These are phyloP conservation scores for Rhadinocentrus ornatus DNA, from an alignment of 2,797 vertebrate genomes.

Conservation along the genomic window DNA sequence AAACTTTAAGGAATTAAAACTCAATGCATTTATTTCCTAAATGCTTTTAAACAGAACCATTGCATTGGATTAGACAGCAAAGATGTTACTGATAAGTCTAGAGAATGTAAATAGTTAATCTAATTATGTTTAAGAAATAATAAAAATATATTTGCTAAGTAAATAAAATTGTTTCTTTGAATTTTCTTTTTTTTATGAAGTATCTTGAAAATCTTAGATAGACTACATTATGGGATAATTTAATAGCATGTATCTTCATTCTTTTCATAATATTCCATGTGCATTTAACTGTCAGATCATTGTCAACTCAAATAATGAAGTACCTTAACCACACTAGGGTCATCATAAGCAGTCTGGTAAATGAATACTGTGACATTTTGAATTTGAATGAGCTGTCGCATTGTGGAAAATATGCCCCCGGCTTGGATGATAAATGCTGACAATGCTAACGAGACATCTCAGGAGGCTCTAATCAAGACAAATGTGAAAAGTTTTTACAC, in stretches of 20 bases:
- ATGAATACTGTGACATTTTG: conserved; percentile 36
- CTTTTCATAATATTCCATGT: not conserved
- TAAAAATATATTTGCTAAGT: not conserved
- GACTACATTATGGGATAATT: not conserved
- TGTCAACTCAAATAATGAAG: conserved; percentile 23
- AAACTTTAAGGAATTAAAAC: not conserved
- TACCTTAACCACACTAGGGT: conserved; percentile 14
- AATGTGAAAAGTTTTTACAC: conserved; percentile 57
- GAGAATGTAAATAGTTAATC: not conserved
- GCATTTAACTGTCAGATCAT: conserved; percentile 3
- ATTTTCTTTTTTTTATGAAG: not conserved
- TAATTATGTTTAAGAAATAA: conserved; percentile 5
- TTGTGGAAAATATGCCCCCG: conserved; percentile 20
- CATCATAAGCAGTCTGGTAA: conserved; percentile 8
- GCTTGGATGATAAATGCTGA: conserved; percentile 62
- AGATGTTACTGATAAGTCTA: conserved; percentile 5
- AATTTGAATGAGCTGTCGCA: conserved; percentile 34
- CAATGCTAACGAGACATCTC: conserved; percentile 49
- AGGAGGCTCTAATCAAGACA: conserved; percentile 60
- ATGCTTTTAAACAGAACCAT: not conserved
- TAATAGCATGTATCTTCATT: not conserved
- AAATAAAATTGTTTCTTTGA: conserved; percentile 6
- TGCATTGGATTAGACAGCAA: not conserved
- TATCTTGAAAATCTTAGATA: conserved; percentile 3
- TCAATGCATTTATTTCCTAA: not conserved